Percentiles rank a stretch among this genome's conserved stretches.
These are phyloP conservation scores for Carterocephalus palaemon DNA, from an alignment of 2,888 invertebrate genomes.

Conservation along the genomic window DNA sequence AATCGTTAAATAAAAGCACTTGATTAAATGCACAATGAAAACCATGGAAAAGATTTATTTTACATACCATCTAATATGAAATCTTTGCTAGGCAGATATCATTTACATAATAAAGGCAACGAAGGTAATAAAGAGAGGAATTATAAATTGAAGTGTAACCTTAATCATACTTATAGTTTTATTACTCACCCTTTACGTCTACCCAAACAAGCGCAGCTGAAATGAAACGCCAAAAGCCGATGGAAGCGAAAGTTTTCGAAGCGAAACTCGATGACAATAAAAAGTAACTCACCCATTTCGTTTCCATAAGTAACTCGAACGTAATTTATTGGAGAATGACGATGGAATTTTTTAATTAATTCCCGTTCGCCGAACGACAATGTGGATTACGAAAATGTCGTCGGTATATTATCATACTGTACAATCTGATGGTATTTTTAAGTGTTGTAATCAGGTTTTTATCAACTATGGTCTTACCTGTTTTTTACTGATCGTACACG, in stretches of 20 bases:
- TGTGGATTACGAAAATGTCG: conserved; percentile 14
- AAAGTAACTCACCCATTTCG: conserved; percentile 20
- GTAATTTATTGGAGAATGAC: conserved; percentile 22
- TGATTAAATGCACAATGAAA: too few relatives aligned
- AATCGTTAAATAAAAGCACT: too few relatives aligned
- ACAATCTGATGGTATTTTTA: conserved; percentile 18
- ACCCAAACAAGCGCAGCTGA: too few relatives aligned
- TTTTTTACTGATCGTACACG: not conserved
- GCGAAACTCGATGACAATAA: conserved; percentile 13
- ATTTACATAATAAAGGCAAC: too few relatives aligned
- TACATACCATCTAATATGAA: too few relatives aligned
- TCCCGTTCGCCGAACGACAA: conserved; percentile 19
- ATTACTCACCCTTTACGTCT: too few relatives aligned
- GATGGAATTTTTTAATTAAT: conserved; percentile 23
- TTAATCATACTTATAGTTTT: too few relatives aligned
- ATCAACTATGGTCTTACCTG: not conserved
- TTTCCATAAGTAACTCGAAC: conserved; percentile 17
- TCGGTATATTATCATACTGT: conserved; percentile 9
- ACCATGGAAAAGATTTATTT: too few relatives aligned
- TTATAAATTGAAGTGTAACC: too few relatives aligned
- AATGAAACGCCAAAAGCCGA: not conserved
- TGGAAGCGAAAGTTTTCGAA: conserved; percentile 15
- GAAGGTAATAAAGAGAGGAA: too few relatives aligned
- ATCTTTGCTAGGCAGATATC: too few relatives aligned
- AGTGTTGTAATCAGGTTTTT: conserved; percentile 13